Conservation (phyloP, 2,888 invertebrate genomes). For the Galeopsomyia nigrocyanea region DNA sequence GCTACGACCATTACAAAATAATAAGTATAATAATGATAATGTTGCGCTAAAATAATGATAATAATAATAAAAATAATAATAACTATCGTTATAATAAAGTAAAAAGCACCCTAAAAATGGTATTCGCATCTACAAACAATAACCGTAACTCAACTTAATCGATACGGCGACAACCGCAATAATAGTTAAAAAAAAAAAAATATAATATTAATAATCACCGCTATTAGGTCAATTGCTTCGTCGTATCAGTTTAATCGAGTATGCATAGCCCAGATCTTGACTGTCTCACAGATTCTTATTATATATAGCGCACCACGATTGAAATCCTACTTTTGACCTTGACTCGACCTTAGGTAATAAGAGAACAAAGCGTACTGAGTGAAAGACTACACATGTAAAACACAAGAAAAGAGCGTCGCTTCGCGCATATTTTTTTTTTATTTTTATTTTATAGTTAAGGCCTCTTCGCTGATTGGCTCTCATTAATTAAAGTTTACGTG, state of each 20-base stretch:
- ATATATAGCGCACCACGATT: conserved; percentile 3
- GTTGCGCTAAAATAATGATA: conserved; percentile 31
- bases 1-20: conserved; percentile 36
- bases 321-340: neutral
- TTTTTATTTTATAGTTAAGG: conserved; percentile 32
- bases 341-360: neutral
- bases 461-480: conserved; percentile 44
- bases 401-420: conserved; percentile 31
- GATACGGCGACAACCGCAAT: conserved; percentile 46
- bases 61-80: conserved; percentile 19
- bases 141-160: conserved; percentile 43
- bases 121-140: conserved; percentile 44
- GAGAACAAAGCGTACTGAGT: neutral
- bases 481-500: neutral
- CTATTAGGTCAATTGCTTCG: conserved; percentile 14
- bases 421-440: neutral
- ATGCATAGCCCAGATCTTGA: neutral
- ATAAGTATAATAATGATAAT: conserved; percentile 29
- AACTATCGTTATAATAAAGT: conserved; percentile 37
- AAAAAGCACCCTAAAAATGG: conserved; percentile 46
- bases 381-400: conserved; percentile 1
- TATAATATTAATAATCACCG: conserved; percentile 12
- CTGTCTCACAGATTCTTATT: neutral
- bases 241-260: no score
- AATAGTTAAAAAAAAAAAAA: conserved; percentile 14